Conservation (phyloP, 2,888 invertebrate genomes). For the Brenthis hecate region DNA sequence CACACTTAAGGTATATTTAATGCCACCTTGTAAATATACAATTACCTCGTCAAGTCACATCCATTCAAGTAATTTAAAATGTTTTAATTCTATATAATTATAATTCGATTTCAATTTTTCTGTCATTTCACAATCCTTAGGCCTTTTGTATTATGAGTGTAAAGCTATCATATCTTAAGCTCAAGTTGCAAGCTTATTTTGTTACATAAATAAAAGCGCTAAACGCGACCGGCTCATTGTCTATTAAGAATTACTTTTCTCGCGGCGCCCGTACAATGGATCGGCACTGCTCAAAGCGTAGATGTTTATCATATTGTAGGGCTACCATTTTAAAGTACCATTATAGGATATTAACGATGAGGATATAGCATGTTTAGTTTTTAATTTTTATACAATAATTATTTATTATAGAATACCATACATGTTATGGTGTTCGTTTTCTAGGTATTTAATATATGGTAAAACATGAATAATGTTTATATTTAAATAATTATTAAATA, state of each 20-base stretch:
- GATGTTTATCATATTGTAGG: conserved; percentile 64
- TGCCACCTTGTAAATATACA: conserved; percentile 13
- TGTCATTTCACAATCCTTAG: conserved; percentile 14
- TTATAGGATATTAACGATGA: conserved; percentile 8
- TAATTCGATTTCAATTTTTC: conserved; percentile 24
- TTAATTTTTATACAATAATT: neutral
- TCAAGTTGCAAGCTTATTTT: conserved; percentile 44
- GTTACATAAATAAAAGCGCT: conserved; percentile 78
- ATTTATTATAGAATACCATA: neutral
- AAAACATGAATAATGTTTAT: neutral
- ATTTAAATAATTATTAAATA: neutral
- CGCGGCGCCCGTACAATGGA: conserved; percentile 65
- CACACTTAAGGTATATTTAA: conserved; percentile 11
- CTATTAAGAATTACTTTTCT: conserved; percentile 80
- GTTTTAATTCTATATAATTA: conserved; percentile 21
- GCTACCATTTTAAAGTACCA: conserved; percentile 19
- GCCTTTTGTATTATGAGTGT: neutral
- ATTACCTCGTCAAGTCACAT: conserved; percentile 20
- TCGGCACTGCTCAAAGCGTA: conserved; percentile 70
- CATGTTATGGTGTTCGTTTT: neutral
- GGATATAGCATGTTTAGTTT: no score
- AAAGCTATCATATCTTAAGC: conserved; percentile 10
- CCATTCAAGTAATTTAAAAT: conserved; percentile 10
- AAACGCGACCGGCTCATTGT: conserved; percentile 74
- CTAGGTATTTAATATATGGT: no score